Evolutionary conservation across 2,888 invertebrate species (phyloP).

Genomic region (Idaea straminata): DNA sequence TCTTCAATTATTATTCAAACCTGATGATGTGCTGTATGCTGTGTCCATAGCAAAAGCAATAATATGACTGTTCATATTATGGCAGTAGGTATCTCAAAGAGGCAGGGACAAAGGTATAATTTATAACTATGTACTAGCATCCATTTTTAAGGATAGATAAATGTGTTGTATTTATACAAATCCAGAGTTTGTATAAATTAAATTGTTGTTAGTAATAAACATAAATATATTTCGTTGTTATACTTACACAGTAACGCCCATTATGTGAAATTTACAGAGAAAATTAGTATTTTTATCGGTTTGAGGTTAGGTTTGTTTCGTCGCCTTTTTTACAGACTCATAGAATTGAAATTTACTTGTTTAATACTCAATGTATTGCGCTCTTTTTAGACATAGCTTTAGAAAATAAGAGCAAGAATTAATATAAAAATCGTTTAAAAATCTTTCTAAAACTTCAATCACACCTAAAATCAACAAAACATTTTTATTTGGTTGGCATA

Average conservation of each 20-base stretch:
- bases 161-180: not conserved
- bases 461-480: not conserved
- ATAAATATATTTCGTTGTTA: not conserved
- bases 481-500: not conserved
- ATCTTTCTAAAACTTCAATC: not conserved
- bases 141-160: no score
- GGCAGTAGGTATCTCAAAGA: no score
- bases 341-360: not conserved
- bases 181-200: not conserved
- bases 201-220: not conserved
- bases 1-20: no score
- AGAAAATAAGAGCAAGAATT: not conserved
- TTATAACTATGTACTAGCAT: no score
- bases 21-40: no score
- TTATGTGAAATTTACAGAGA: conserved; percentile 32
- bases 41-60: no score
- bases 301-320: not conserved
- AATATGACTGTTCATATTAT: no score
- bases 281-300: not conserved
- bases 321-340: not conserved
- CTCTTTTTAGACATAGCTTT: not conserved
- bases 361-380: not conserved
- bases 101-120: no score
- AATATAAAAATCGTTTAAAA: not conserved
- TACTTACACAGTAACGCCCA: conserved; percentile 84